These are phyloP conservation scores for Bugula neritina DNA, from an alignment of 2,888 invertebrate species.

Conservation along the genomic window DNA sequence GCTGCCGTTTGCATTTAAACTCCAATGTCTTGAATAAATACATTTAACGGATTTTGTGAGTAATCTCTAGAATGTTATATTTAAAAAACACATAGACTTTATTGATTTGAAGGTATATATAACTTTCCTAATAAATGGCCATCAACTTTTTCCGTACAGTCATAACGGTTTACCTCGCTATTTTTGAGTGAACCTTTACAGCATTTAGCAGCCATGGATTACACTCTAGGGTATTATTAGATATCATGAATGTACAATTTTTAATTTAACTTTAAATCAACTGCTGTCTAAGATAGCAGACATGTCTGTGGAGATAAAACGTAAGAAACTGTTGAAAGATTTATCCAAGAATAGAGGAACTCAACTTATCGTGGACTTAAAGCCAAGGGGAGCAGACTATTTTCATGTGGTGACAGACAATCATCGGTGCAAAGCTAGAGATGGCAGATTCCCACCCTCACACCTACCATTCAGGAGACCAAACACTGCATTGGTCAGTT, in stretches of 20 bases:
- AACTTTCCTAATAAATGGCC: neutral
- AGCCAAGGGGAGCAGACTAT: constrained; percentile 17
- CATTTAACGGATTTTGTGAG: neutral
- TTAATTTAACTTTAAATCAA: too few species aligned
- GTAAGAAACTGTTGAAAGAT: neutral
- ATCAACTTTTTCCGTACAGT: too few species aligned
- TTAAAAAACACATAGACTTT: neutral
- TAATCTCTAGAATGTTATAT: neutral
- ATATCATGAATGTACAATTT: too few species aligned
- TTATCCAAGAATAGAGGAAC: constrained; percentile 1
- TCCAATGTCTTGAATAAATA: neutral
- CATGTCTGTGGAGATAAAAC: neutral
- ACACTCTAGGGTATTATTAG: too few species aligned
- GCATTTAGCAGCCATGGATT: too few species aligned
- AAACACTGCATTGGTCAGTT: constrained; percentile 14
- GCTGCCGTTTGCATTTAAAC: neutral
- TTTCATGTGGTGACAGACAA: neutral
- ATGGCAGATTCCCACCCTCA: constrained; percentile 13
- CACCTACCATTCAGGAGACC: constrained; percentile 17
- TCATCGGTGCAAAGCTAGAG: neutral
- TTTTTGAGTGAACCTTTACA: too few species aligned
- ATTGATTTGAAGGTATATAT: too few species aligned
- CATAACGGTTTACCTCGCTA: too few species aligned
- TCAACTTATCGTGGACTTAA: constrained; percentile 2
- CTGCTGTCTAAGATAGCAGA: too few species aligned